These are phyloP conservation scores for Thera obeliscata DNA, from an alignment of 2,888 invertebrate genomes.

Conservation along the genomic window DNA sequence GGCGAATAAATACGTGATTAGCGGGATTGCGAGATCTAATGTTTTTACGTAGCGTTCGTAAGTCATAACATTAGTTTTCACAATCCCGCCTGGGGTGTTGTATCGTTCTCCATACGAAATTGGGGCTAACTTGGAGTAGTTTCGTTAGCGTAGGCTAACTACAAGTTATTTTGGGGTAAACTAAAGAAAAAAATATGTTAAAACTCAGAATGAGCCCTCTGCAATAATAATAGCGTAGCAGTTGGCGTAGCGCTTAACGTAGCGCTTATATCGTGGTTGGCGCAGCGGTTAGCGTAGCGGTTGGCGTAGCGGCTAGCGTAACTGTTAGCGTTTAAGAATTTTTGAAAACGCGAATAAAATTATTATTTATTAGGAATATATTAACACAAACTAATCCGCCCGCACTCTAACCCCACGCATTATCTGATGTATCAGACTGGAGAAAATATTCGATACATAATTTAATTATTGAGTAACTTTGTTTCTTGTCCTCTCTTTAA, in stretches of 20 bases:
- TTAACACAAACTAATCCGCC: constrained; percentile 18
- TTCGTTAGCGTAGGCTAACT: no score
- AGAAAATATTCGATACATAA: constrained; percentile 53
- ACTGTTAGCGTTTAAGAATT: no score
- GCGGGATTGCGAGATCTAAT: no score
- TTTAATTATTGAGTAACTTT: constrained; percentile 49
- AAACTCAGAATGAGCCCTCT: no score
- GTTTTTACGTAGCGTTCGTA: not conserved
- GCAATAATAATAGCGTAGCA: not conserved
- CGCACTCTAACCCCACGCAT: constrained; percentile 20
- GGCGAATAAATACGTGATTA: no score
- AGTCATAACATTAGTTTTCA: no score
- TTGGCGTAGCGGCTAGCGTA: not conserved
- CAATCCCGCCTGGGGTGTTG: no score
- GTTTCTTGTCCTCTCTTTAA: constrained; percentile 36
- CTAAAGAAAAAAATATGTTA: no score
- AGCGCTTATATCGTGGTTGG: not conserved
- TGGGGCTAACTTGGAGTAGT: no score
- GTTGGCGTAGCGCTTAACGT: not conserved
- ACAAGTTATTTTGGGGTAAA: no score
- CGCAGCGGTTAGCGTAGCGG: not conserved
- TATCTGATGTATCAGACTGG: constrained; percentile 40
- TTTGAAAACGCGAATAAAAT: not conserved
- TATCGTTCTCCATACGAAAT: no score
- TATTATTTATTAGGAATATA: no score